A percentile compares a stretch with the other conserved stretches of the same genome.
These are phyloP conservation scores for Orientallactaga sibirica DNA, from an alignment of 2,797 vertebrate species.

Conservation along the genomic window DNA sequence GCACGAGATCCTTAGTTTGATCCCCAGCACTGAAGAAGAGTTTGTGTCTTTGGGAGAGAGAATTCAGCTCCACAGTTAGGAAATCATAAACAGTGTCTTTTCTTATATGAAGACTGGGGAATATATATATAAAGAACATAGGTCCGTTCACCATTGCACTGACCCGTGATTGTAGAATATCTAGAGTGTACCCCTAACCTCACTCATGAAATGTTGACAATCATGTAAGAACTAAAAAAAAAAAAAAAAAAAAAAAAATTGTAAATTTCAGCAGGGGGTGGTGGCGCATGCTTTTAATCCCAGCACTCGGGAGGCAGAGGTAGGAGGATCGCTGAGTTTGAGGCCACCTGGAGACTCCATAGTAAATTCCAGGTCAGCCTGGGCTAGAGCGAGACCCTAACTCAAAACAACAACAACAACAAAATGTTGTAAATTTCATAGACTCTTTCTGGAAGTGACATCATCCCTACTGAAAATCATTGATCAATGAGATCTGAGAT, in stretches of 20 bases:
- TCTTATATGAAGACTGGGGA: not conserved
- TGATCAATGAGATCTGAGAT: not conserved
- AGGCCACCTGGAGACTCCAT: no score
- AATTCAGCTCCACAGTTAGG: not conserved
- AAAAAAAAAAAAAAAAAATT: not conserved
- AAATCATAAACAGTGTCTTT: not conserved
- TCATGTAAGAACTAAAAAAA: not conserved
- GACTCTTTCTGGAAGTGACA: slow-evolving; percentile 1
- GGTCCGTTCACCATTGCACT: not conserved
- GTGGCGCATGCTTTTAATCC: no score
- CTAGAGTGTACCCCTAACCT: not conserved
- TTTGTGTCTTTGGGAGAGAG: not conserved
- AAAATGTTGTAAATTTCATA: not conserved
- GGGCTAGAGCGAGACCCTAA: no score
- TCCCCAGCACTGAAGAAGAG: not conserved
- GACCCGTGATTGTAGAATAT: not conserved
- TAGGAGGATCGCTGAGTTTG: no score
- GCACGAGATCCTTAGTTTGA: not conserved
- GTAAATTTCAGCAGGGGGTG: no score
- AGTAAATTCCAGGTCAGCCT: no score
- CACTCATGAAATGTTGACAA: not conserved
- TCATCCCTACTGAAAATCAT: slow-evolving; percentile 23
- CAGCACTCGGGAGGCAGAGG: no score
- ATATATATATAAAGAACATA: not conserved
- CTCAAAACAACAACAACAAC: no score